These are phyloP conservation scores for Urosaurus nigricauda DNA, from an alignment of 2,797 vertebrate genomes.

Conservation along the genomic window DNA sequence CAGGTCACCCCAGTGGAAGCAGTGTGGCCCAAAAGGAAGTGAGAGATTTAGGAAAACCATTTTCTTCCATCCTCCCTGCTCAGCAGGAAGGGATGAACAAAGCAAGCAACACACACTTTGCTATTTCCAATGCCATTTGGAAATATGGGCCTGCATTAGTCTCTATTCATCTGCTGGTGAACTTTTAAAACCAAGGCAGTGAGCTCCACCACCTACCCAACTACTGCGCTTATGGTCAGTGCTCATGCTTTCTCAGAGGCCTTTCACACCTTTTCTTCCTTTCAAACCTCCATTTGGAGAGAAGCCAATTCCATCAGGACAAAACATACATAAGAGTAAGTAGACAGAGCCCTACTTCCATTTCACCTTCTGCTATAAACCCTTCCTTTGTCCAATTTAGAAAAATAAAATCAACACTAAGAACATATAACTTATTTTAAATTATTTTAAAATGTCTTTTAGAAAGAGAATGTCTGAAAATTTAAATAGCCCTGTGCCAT, in stretches of 20 bases:
- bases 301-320: conserved; percentile 17
- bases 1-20: conserved; percentile 16
- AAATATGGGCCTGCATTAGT: conserved; percentile 17
- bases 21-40: neutral
- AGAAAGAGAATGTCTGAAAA: conserved; percentile 77
- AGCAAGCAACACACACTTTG: neutral
- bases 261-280: neutral
- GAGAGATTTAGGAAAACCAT: neutral
- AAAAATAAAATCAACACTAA: conserved; percentile 69
- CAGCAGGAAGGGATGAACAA: conserved; percentile 18
- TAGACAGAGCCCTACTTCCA: conserved; percentile 19
- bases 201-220: neutral
- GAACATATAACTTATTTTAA: conserved; percentile 83
- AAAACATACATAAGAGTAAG: conserved; percentile 8
- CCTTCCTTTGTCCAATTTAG: conserved; percentile 59
- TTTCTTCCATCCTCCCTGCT: conserved; percentile 23
- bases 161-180: neutral
- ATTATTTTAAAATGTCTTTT: conserved; percentile 81
- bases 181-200: neutral
- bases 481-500: conserved; percentile 76
- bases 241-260: neutral
- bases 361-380: conserved; percentile 54
- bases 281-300: neutral
- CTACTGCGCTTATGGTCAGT: neutral
- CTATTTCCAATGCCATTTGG: conserved; percentile 17